Base-by-base conservation (phyloP, 2,113 vertebrate genomes). In the Ptilonorhynchus violaceus region DNA sequence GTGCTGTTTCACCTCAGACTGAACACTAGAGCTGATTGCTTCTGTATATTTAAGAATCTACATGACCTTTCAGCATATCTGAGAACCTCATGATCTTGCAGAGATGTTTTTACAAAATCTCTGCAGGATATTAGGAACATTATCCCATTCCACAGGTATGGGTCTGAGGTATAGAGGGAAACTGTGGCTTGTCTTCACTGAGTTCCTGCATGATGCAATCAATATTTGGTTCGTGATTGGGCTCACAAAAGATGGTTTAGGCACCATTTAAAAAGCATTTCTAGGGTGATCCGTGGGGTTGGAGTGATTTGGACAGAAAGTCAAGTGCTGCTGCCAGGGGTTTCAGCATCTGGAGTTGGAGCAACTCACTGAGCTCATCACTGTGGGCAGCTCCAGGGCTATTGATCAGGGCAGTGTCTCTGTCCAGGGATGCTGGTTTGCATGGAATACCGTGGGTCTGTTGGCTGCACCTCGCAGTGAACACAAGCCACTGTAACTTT, bases 181-280 rank as follows among this genome's bases (percentile, higher is more conserved):
- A 47, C 35, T 23, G 47, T 82, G 95, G 77, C 56, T 95, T 97
- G 89, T 95, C 91, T 96, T 96, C 89, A 87, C 89, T 37, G 56
- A 44, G 31, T 6, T 69, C n/a, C 39, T 27, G 6, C 60, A 9
- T 3, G 20, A 82, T 13, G 10, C 7, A 62, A 14, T 30, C 77
- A n/a, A 42, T 19, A 13, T 18, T 37, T 27, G 10, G 13, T 50
- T 63, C 70, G 33, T 6, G 7, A 85, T 25, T 56, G 21, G 64
- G 7, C 33, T 41, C 15, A 33, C 58, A 35, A 33, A 53, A 28
- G 28, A 22, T 35, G 46, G 1, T 39, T 55, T 28, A 13, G 12
- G 10, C n/a, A 79, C 12, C 6, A 17, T 66, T 53, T 68, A 20
- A 58, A 66, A 21, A 69, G 5, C 15, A 18, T 47, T 95, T 47